phyloP scores from a whole-genome alignment of 2,113 vertebrate species.

The Dasyprocta punctata region DNA sequence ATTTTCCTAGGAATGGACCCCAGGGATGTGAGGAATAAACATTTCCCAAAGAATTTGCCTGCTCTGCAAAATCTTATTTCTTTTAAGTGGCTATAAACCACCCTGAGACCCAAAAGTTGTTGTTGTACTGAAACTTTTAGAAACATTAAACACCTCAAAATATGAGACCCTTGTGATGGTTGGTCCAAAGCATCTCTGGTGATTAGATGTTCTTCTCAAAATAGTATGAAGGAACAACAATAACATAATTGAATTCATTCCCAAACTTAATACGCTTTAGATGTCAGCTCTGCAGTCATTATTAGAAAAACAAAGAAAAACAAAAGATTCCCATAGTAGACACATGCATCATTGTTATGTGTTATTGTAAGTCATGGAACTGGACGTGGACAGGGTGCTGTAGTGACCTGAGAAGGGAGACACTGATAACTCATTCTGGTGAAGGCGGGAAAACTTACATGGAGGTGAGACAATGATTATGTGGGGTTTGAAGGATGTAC shows the following conservation, averaged over 20 bases:
- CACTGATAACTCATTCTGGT: neutral
- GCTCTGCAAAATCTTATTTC: neutral
- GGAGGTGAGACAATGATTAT: neutral
- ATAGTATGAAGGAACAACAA: neutral
- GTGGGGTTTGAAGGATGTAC: neutral
- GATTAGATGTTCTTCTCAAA: neutral
- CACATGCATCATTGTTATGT: neutral
- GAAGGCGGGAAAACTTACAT: neutral
- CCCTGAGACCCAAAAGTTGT: neutral
- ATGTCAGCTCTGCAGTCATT: neutral
- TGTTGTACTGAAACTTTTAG: constrained; percentile 1
- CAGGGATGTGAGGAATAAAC: neutral
- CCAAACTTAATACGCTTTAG: neutral
- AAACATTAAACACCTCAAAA: neutral
- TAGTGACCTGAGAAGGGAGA: neutral
- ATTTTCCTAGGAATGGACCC: neutral
- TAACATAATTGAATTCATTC: neutral
- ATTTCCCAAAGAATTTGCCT: neutral
- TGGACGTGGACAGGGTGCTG: neutral
- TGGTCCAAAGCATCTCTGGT: neutral
- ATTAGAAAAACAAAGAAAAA: neutral
- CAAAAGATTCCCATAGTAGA: neutral
- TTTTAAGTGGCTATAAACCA: neutral
- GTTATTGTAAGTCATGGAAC: neutral
- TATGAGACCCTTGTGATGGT: neutral